A percentile compares a stretch with the other conserved stretches of the same genome.
phyloP scores from a whole-genome alignment of 2,888 invertebrate species.

The Syrphus vitripennis region DNA sequence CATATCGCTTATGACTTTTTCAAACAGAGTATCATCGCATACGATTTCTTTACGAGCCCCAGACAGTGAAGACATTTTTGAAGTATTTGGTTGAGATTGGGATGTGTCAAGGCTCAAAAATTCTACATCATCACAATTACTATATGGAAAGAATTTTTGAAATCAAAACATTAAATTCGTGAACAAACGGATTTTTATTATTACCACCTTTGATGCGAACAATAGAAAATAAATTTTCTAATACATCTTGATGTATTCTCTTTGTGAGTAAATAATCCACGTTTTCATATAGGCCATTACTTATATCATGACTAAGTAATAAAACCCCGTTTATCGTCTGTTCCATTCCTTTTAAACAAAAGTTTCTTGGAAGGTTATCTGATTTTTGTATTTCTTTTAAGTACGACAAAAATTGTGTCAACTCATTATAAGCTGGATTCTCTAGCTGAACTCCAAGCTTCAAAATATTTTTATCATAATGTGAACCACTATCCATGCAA shows the following conservation, averaged over 20 bases:
- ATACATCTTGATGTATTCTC: not conserved
- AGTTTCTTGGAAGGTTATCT: not conserved
- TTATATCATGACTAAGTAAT: not conserved
- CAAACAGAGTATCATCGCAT: not conserved
- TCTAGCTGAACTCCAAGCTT: not conserved
- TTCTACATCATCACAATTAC: not conserved
- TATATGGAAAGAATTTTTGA: not conserved
- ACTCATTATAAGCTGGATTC: not conserved
- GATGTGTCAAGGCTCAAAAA: not conserved
- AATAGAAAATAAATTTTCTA: not conserved
- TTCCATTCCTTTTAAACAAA: not conserved
- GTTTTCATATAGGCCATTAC: not conserved
- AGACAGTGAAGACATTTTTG: not conserved
- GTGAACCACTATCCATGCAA: not conserved
- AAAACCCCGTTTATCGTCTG: not conserved
- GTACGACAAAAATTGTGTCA: not conserved
- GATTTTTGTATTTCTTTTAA: not conserved
- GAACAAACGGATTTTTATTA: not conserved
- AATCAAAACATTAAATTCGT: not conserved
- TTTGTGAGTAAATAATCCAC: not conserved
- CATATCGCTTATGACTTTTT: not conserved
- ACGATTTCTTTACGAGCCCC: too few species aligned
- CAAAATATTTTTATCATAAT: not conserved
- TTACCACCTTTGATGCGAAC: not conserved
- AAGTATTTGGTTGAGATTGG: not conserved